Evolutionary conservation across 2,113 vertebrate genomes (phyloP).

Genomic region (Serilophus lunatus): DNA sequence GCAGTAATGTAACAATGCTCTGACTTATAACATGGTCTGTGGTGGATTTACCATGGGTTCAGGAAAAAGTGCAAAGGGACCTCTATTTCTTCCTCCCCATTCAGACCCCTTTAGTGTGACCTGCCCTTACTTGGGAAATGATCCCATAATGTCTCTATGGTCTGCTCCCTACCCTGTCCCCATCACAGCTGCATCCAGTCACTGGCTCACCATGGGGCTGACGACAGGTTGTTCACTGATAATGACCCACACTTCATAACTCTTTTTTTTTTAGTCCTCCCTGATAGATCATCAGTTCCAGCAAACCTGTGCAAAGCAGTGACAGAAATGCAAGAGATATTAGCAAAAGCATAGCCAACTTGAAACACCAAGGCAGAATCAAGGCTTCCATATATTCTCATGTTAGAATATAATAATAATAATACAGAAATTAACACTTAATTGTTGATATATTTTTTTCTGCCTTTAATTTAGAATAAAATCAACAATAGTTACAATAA

Average conservation of each 20-base stretch:
- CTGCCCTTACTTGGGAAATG: not conserved
- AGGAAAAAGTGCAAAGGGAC: not conserved
- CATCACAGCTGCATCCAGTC: constrained; percentile 37
- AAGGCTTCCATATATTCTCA: not conserved
- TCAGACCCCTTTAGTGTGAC: not conserved
- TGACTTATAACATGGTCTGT: not conserved
- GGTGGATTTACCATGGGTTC: not conserved
- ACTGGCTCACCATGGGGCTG: not conserved
- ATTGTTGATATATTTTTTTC: not conserved
- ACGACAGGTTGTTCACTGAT: not conserved
- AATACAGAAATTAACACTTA: not conserved
- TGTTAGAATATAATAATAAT: not conserved
- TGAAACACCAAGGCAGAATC: not conserved
- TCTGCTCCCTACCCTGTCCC: not conserved
- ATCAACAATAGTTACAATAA: not conserved
- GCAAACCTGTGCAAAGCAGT: not conserved
- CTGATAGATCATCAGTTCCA: not conserved
- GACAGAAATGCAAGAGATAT: not conserved
- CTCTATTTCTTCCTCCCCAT: not conserved
- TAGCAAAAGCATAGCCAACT: not conserved
- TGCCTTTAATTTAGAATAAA: not conserved
- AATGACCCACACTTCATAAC: constrained; percentile 15
- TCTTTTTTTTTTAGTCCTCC: not conserved
- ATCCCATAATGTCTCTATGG: not conserved
- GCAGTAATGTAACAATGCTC: not conserved